A percentile compares a stretch with the other conserved stretches of the same genome.
Conservation (phyloP, 2,113 vertebrate genomes). For the Gasterosteus nipponicus region DNA sequence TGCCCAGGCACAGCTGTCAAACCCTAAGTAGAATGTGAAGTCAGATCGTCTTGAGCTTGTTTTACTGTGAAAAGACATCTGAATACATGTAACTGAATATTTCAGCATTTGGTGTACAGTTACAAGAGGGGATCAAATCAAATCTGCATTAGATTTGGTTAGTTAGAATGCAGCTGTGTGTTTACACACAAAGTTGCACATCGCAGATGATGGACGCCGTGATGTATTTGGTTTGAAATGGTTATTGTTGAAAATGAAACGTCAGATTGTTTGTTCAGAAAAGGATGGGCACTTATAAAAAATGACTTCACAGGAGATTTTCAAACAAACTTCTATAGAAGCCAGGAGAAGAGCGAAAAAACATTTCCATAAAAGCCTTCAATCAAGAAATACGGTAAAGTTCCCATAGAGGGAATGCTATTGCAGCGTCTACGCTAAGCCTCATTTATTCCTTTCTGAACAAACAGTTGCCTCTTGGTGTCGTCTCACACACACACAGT, state of each 20-base stretch:
- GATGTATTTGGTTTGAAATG: background rate
- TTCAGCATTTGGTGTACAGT: background rate
- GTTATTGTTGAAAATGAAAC: background rate
- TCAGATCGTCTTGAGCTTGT: background rate
- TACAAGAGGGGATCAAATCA: background rate
- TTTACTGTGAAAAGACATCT: background rate
- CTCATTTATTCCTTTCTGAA: background rate
- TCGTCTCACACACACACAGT: background rate
- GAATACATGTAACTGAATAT: background rate
- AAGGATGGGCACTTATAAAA: background rate
- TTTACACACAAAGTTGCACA: background rate
- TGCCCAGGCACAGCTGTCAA: slow-evolving; percentile 10
- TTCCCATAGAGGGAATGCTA: background rate
- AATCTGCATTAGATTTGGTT: background rate
- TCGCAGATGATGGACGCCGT: background rate
- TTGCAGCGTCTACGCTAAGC: no score
- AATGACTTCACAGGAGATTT: background rate
- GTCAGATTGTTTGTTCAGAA: background rate
- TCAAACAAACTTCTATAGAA: background rate
- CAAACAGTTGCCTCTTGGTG: background rate
- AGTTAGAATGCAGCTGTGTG: background rate
- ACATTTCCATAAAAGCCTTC: background rate
- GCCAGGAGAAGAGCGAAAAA: background rate
- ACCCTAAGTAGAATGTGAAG: background rate
- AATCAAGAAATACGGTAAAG: background rate